phyloP scores from a whole-genome alignment of 2,888 invertebrate genomes.

The Cheilosia impressa region DNA sequence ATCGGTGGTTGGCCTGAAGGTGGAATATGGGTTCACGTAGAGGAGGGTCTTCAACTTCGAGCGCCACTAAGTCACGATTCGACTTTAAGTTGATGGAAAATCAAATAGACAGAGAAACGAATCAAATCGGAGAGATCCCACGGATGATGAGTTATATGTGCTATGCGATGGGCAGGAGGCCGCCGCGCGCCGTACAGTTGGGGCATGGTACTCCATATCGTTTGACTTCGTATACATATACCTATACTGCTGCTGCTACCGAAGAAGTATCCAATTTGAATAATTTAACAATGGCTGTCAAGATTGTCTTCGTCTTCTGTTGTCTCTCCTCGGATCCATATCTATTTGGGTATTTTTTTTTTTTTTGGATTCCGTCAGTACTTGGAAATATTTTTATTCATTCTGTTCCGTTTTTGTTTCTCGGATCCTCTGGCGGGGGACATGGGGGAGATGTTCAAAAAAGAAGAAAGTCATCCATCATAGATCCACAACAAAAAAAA shows the following conservation, averaged over 20 bases:
- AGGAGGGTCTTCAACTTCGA: constrained; percentile 55
- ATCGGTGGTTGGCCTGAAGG: constrained; percentile 35
- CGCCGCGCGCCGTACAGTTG: constrained; percentile 6
- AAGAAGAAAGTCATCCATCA: constrained; percentile 67
- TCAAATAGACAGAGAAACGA: constrained; percentile 70
- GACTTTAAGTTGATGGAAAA: constrained; percentile 75
- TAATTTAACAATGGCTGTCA: constrained; percentile 75
- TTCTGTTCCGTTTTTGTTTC: constrained; percentile 32
- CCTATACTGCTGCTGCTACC: constrained; percentile 58
- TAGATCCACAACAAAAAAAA: constrained; percentile 47
- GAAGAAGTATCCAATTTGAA: constrained; percentile 75
- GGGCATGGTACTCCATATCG: constrained; percentile 62
- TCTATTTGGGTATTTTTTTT: neutral
- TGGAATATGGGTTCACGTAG: constrained; percentile 18
- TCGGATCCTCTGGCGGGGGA: neutral
- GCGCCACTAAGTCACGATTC: constrained; percentile 75
- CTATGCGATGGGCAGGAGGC: constrained; percentile 21
- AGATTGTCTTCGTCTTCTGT: constrained; percentile 72
- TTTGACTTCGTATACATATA: constrained; percentile 44
- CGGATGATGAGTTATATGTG: constrained; percentile 68
- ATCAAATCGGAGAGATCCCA: constrained; percentile 69
- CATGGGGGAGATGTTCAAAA: neutral
- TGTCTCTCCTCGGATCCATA: constrained; percentile 55
- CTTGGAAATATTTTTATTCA: constrained; percentile 42
- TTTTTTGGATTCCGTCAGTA: constrained; percentile 56